These are phyloP conservation scores for Panagrolaimus sp. DNA, from an alignment of 1,140 invertebrate species.

Conservation along the genomic window DNA sequence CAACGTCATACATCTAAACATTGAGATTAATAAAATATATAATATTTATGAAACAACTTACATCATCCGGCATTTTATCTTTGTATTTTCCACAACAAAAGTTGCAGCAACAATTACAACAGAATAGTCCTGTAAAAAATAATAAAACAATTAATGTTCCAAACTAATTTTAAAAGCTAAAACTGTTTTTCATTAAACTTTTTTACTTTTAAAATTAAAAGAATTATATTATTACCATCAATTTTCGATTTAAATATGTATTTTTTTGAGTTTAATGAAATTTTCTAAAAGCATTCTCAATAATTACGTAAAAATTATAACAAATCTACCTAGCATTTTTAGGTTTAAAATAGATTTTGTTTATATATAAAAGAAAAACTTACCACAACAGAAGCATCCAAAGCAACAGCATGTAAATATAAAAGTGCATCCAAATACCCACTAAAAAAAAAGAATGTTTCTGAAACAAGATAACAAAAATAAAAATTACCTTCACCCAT, in stretches of 20 bases:
- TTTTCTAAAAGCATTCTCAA: no score
- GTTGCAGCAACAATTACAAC: conserved; percentile 40
- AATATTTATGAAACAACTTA: conserved; percentile 20
- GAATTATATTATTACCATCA: no score
- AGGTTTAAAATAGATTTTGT: no score
- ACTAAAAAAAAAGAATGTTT: conserved; percentile 33
- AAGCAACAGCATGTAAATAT: conserved; percentile 50
- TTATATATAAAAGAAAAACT: conserved; percentile 41
- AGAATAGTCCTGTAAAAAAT: no score
- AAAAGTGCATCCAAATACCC: conserved; percentile 38
- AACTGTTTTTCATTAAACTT: no score
- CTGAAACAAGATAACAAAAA: conserved; percentile 22
- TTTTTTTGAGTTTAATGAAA: no score
- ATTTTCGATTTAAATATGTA: no score
- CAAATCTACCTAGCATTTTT: no score
- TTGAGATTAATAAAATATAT: conserved; percentile 20
- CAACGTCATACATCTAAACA: neutral
- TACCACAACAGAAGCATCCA: conserved; percentile 53
- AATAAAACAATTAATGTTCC: no score
- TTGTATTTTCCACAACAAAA: conserved; percentile 52
- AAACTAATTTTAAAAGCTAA: no score
- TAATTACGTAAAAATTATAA: no score
- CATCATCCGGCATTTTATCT: conserved; percentile 38
- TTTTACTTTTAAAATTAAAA: no score
- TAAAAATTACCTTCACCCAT: conserved; percentile 49